Percentiles rank a stretch among this genome's conserved stretches.
phyloP scores from a whole-genome alignment of 1,140 invertebrate species.

The Zaprionus gabonicus region DNA sequence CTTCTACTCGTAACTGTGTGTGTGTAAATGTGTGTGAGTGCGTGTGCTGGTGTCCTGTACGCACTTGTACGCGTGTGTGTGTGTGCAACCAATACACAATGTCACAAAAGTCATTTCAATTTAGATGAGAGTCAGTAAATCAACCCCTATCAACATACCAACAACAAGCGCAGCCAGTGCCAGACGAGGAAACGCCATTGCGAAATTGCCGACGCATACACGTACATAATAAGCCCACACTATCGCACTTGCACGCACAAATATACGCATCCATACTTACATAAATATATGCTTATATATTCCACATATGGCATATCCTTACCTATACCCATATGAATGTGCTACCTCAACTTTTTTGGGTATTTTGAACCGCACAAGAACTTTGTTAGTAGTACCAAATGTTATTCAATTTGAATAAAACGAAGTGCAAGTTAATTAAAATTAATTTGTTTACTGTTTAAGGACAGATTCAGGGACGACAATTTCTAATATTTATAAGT shows the following conservation, averaged over 20 bases:
- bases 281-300: conserved; percentile 22
- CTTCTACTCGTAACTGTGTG: not conserved
- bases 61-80: conserved; percentile 20
- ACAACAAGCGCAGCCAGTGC: conserved; percentile 67
- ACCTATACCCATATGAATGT: conserved; percentile 1
- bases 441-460: not conserved
- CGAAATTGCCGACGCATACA: conserved; percentile 48
- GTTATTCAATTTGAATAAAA: too few relatives aligned
- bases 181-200: conserved; percentile 69
- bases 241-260: conserved; percentile 13
- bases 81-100: conserved; percentile 71
- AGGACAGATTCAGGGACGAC: too few relatives aligned
- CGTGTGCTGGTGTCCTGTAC: conserved; percentile 7
- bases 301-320: conserved; percentile 34
- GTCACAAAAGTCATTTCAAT: conserved; percentile 84
- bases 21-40: conserved; percentile 1
- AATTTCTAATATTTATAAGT: not conserved
- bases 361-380: not conserved
- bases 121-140: conserved; percentile 84
- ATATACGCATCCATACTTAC: conserved; percentile 7
- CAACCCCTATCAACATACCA: conserved; percentile 84
- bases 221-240: conserved; percentile 12
- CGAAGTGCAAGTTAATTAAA: too few relatives aligned
- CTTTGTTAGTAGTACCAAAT: not conserved
- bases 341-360: not conserved